These are phyloP conservation scores for Drosophila arizonae DNA, from an alignment of 1,140 invertebrate species.

Conservation along the genomic window DNA sequence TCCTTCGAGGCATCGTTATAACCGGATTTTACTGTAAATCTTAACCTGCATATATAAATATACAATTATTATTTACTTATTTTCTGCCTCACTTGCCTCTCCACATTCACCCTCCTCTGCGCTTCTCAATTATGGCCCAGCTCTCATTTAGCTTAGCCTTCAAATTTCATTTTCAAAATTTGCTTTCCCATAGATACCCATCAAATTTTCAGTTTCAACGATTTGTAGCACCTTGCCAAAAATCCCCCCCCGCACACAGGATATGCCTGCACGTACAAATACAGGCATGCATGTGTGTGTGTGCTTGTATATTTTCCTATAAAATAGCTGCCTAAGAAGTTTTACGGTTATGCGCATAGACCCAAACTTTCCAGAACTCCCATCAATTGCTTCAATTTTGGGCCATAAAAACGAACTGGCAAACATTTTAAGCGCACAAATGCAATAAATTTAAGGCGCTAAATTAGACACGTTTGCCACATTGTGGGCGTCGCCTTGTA, in stretches of 20 bases:
- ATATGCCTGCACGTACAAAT: too few species aligned
- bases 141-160: neutral
- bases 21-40: too few species aligned
- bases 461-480: constrained; percentile 75
- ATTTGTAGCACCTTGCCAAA: too few species aligned
- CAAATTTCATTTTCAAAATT: neutral
- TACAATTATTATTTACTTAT: too few species aligned
- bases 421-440: constrained; percentile 74
- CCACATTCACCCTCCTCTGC: neutral
- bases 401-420: constrained; percentile 68
- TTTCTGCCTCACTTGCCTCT: neutral
- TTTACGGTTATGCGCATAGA: constrained; percentile 28
- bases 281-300: too few species aligned
- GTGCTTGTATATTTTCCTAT: neutral
- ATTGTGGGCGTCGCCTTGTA: constrained; percentile 28
- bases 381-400: constrained; percentile 55
- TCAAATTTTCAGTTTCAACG: neutral
- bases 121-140: neutral
- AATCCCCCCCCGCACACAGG: too few species aligned
- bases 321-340: constrained; percentile 10
- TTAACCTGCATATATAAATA: too few species aligned
- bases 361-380: constrained; percentile 10
- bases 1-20: too few species aligned
- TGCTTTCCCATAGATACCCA: neutral
- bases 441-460: constrained; percentile 75